Evolutionary conservation across 2,797 vertebrate species (phyloP).

Genomic region (Sylvilagus floridanus): DNA sequence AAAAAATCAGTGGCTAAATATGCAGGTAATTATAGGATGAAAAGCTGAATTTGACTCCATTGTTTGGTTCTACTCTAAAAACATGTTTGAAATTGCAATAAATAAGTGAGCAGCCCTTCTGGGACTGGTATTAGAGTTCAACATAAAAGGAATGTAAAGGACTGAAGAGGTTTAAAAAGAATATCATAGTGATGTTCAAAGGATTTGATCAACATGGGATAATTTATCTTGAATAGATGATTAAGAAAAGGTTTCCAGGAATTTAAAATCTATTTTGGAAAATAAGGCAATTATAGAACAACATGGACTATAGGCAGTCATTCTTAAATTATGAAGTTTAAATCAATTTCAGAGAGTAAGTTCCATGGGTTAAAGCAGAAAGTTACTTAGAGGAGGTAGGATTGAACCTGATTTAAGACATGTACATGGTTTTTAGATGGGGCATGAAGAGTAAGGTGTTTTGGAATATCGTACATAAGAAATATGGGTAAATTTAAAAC

Average conservation of each 20-base stretch:
- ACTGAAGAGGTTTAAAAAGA: constrained; percentile 55
- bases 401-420: constrained; percentile 28
- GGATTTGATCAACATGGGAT: constrained; percentile 52
- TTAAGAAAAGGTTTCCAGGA: constrained; percentile 37
- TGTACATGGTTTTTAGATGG: neutral
- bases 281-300: constrained; percentile 16
- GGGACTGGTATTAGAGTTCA: neutral
- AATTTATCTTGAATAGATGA: constrained; percentile 49
- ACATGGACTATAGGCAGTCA: neutral
- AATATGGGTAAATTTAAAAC: constrained; percentile 2
- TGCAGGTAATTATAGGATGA: neutral
- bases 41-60: neutral
- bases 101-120: neutral
- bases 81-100: constrained; percentile 22
- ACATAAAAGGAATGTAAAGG: neutral
- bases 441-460: neutral
- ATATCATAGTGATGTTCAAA: constrained; percentile 48
- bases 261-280: constrained; percentile 56
- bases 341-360: neutral
- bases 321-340: neutral
- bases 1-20: neutral
- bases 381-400: neutral
- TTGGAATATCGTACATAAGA: neutral
- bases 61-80: constrained; percentile 11
- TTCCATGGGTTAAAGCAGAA: neutral